Conservation (phyloP, 37 sponge, comb jelly and placozoan genomes). For the Mnemiopsis leidyi region DNA sequence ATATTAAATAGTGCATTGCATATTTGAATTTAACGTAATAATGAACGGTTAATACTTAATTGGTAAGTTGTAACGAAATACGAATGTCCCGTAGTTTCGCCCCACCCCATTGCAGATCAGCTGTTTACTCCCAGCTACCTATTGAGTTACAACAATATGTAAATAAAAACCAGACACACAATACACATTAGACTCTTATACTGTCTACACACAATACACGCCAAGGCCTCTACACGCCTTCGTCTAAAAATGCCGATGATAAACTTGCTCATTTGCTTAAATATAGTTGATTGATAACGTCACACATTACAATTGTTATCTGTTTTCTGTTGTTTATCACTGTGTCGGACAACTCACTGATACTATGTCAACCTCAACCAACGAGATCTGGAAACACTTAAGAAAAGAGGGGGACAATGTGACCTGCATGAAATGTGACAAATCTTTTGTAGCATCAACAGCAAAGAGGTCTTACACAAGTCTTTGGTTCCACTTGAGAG, state of each 20-base stretch:
- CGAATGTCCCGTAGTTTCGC: slow-evolving; percentile 6
- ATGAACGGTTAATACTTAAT: slow-evolving; percentile 1
- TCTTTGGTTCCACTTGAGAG: background rate
- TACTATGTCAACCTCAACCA: slow-evolving; percentile 4
- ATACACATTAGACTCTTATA: no score
- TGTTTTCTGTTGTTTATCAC: background rate
- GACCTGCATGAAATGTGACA: background rate
- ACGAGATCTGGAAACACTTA: background rate
- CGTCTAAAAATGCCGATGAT: slow-evolving; percentile 3
- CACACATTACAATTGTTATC: slow-evolving; percentile 2
- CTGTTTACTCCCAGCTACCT: no score
- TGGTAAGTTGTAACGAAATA: no score
- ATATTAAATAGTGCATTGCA: background rate
- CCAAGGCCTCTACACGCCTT: slow-evolving; percentile 6
- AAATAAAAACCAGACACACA: background rate
- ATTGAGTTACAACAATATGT: background rate
- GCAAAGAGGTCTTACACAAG: background rate
- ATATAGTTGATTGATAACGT: background rate
- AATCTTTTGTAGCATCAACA: background rate
- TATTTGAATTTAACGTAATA: no score
- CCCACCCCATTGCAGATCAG: slow-evolving; percentile 6
- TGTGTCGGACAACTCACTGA: background rate
- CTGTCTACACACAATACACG: no score
- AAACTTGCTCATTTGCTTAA: background rate
- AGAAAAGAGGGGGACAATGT: slow-evolving; percentile 4